Base-by-base conservation (phyloP, 2,797 vertebrate species). In the Sebastes steindachneri region DNA sequence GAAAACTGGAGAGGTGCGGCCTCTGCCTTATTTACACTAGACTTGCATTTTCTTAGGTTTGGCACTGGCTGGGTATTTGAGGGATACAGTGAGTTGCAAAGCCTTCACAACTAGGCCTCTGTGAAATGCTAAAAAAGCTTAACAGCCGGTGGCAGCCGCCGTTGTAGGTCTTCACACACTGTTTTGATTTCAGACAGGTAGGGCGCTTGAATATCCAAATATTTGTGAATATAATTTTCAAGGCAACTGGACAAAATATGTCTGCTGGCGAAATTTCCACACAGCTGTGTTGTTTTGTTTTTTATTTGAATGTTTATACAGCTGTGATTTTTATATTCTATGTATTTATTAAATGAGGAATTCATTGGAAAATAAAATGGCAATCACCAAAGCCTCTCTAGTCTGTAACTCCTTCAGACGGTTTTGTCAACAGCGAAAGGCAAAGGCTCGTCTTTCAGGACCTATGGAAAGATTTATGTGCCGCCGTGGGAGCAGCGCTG, bases 1-100 rank as follows among this genome's bases (percentile, higher is more conserved):
- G 84, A 87, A 88, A 91, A 88, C 89, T 86, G 84, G 86, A 90
- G 89, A 94, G 86, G 85, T 92, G 92, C 85, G 82, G 91, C 92
- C 92, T 92, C 82, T 71, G 86, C 85, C 86, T 86, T 87, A 87
- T 93, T 93, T 93, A 87, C 92, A 88, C 90, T 91, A 83, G 84
- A 68, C 87, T 84, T 72, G 82, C 78, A 88, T 93, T 93, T 93
- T 89, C 85, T 93, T 92, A 91, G 85, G 86, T 88, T 90, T 92
- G 87, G 89, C 91, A 88, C 70, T n/a, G 75, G 73, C 41, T 21
- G 37, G 12, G 54, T 68, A 77, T 89, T 84, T 88, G 79, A 89
- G 79, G 84, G 77, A 86, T 66, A 73, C 37, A 83, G 65, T 72
- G 75, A 88, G 83, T 86, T 85, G 77, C 62, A 62, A 80, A 80